A percentile compares a stretch with the other conserved stretches of the same genome.
phyloP scores from a whole-genome alignment of 2,797 vertebrate genomes.

The Galaxias olidus region DNA sequence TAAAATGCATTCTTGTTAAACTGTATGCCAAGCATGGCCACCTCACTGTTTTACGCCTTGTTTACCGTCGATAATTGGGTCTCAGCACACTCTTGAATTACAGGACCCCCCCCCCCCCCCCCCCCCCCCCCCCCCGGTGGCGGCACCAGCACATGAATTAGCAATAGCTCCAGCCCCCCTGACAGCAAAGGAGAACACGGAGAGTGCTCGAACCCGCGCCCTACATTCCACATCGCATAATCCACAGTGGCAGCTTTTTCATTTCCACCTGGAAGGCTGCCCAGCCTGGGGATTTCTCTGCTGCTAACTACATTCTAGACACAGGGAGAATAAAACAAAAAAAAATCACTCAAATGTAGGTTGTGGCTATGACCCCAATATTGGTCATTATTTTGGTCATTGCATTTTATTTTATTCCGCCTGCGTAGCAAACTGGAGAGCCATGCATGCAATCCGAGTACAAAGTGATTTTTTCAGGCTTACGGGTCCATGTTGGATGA shows the following conservation, averaged over 20 bases:
- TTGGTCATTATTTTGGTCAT: too few relatives aligned
- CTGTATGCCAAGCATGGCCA: too few relatives aligned
- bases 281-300: constrained; percentile 64
- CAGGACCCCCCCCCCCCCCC: constrained; percentile 17
- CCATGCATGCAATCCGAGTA: too few relatives aligned
- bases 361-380: too few relatives aligned
- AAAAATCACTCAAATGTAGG: constrained; percentile 18
- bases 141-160: constrained; percentile 26
- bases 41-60: constrained; percentile 10
- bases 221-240: constrained; percentile 65
- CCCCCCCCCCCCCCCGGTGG: not conserved
- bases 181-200: constrained; percentile 34
- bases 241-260: constrained; percentile 62
- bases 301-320: constrained; percentile 50
- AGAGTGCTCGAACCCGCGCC: constrained; percentile 55
- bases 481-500: too few relatives aligned
- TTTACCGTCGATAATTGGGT: constrained; percentile 16
- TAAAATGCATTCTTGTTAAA: too few relatives aligned
- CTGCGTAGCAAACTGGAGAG: too few relatives aligned
- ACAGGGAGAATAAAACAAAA: constrained; percentile 44
- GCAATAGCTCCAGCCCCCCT: constrained; percentile 27
- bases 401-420: too few relatives aligned
- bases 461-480: too few relatives aligned
- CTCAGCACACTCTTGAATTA: constrained; percentile 27
- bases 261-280: constrained; percentile 68